phyloP scores from a whole-genome alignment of 1,140 invertebrate species.

The Parasteatoda tepidariorum region DNA sequence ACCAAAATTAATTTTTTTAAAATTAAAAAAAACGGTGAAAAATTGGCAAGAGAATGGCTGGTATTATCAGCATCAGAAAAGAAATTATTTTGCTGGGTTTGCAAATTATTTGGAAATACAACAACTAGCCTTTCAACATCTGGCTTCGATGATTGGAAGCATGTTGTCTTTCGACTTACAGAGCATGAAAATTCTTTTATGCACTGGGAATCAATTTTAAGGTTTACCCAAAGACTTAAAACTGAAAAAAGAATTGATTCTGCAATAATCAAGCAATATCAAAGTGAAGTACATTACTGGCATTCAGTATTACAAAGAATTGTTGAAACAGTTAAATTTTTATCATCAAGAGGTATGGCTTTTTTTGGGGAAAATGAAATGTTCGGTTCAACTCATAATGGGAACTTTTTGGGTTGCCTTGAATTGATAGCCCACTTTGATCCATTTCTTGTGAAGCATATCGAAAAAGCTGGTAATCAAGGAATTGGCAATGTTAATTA shows the following conservation, averaged over 20 bases:
- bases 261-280: background rate
- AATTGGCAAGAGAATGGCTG: no score
- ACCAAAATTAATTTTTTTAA: background rate
- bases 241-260: background rate
- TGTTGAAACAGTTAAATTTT: background rate
- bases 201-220: background rate
- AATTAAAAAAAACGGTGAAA: no score
- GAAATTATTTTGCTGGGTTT: no score
- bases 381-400: conserved; percentile 17
- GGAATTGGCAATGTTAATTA: conserved; percentile 13
- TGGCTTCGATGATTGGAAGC: no score
- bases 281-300: background rate
- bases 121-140: no score
- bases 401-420: no score
- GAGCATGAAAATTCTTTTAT: background rate
- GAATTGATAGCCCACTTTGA: conserved; percentile 56
- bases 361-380: background rate
- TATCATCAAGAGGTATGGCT: no score
- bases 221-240: background rate
- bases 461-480: conserved; percentile 34
- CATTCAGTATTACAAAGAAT: background rate
- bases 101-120: no score
- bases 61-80: no score
- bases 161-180: background rate
- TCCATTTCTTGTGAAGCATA: conserved; percentile 40